Percentiles rank a stretch among this genome's conserved stretches.
Evolutionary conservation across 2,113 vertebrate species (phyloP).

Genomic region (human): DNA sequence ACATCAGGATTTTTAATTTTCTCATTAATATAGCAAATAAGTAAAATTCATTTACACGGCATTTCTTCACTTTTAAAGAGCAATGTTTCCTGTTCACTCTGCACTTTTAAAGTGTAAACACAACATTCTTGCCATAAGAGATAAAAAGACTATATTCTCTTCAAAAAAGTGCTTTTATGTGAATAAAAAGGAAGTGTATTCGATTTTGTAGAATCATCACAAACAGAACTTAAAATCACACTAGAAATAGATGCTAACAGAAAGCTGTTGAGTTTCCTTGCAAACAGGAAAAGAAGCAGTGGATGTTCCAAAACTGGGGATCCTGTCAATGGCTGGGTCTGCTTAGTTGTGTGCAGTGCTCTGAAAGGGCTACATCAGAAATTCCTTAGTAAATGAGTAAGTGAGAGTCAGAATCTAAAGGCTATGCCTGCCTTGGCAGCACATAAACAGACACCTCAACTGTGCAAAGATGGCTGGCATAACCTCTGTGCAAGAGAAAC

Average conservation of each 20-base stretch:
- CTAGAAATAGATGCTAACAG: neutral
- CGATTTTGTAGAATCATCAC: neutral
- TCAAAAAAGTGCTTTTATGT: neutral
- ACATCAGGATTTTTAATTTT: conserved; percentile 37
- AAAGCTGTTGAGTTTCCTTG: neutral
- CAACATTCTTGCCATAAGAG: neutral
- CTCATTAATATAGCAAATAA: conserved; percentile 6
- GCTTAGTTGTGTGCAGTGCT: neutral
- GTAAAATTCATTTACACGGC: conserved; percentile 3
- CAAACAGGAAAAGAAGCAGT: neutral
- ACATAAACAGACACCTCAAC: no score
- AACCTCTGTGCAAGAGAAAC: neutral
- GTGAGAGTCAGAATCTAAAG: neutral
- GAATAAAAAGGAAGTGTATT: neutral
- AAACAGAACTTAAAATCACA: neutral
- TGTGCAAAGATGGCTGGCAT: neutral
- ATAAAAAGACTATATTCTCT: neutral
- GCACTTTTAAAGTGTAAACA: neutral
- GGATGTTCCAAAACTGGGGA: neutral
- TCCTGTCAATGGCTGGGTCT: neutral
- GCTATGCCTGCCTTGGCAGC: neutral
- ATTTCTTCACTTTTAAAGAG: conserved; percentile 31
- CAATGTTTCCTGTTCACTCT: neutral
- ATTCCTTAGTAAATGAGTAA: neutral
- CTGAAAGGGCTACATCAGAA: neutral